phyloP scores from a whole-genome alignment of 1,140 invertebrate genomes.

The Scaptomyza montana region DNA sequence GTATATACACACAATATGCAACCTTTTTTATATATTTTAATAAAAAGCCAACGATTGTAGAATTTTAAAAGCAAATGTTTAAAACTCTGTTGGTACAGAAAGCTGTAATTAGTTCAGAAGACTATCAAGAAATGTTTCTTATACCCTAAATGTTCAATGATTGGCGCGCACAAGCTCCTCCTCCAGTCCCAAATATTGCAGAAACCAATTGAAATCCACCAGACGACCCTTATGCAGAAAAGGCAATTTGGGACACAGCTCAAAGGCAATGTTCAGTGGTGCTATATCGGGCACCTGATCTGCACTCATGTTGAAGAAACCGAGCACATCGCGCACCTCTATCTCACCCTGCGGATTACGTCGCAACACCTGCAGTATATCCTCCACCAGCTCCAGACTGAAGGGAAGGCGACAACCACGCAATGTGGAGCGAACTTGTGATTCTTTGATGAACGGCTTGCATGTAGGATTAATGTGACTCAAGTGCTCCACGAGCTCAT shows the following conservation, averaged over 20 bases:
- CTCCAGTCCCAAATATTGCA: slow-evolving; percentile 73
- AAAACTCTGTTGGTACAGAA: no score
- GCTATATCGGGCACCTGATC: slow-evolving; percentile 73
- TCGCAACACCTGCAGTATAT: slow-evolving; percentile 87
- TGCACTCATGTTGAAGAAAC: slow-evolving; percentile 71
- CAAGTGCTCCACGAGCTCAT: slow-evolving; percentile 87
- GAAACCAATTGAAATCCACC: slow-evolving; percentile 73
- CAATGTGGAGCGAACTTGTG: slow-evolving; percentile 86
- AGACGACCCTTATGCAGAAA: slow-evolving; percentile 75
- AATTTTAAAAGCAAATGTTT: slow-evolving; percentile 7
- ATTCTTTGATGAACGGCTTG: slow-evolving; percentile 85
- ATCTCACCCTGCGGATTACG: slow-evolving; percentile 87
- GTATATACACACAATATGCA: slow-evolving; percentile 73
- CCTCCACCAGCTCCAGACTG: slow-evolving; percentile 87
- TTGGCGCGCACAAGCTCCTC: slow-evolving; percentile 64
- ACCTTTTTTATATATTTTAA: slow-evolving; percentile 6
- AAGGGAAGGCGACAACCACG: slow-evolving; percentile 88
- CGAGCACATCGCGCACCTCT: slow-evolving; percentile 78
- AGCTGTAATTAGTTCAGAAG: no score
- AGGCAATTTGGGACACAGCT: slow-evolving; percentile 78
- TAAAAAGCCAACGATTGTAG: slow-evolving; percentile 37
- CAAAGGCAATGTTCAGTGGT: slow-evolving; percentile 78
- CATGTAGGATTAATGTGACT: slow-evolving; percentile 86
- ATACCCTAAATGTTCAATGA: slow-evolving; percentile 30
- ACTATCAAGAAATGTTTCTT: neutral